Evolutionary conservation across 2,113 vertebrate species (phyloP).

Genomic region (Dascyllus trimaculatus): DNA sequence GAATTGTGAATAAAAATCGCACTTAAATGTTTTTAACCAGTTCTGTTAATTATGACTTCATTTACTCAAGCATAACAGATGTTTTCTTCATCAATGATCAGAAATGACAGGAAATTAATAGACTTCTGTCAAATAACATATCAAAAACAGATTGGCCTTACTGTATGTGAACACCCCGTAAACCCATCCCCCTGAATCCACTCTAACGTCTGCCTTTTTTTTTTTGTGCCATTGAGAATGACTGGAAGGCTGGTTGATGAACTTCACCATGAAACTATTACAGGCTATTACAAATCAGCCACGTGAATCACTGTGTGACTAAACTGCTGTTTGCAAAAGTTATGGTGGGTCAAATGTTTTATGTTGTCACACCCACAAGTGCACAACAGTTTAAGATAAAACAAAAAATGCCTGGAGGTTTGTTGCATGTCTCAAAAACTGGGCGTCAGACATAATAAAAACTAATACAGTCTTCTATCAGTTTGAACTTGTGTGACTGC

Average conservation of each 20-base stretch:
- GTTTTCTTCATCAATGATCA: too few species aligned
- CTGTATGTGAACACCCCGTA: too few species aligned
- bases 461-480: not conserved
- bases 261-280: constrained; percentile 12
- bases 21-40: too few species aligned
- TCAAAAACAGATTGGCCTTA: too few species aligned
- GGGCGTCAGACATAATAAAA: not conserved
- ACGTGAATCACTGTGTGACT: constrained; percentile 22
- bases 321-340: not conserved
- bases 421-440: not conserved
- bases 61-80: too few species aligned
- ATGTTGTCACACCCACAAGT: not conserved
- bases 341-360: not conserved
- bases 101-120: too few species aligned
- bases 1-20: too few species aligned
- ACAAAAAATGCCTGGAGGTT: not conserved
- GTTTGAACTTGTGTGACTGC: not conserved
- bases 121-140: too few species aligned
- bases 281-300: constrained; percentile 10
- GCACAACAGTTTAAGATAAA: not conserved
- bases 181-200: not conserved
- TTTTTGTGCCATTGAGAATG: not conserved
- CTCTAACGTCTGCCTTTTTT: not conserved
- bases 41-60: too few species aligned
- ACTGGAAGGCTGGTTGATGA: not conserved